These are phyloP conservation scores for Tipula vernalis DNA, from an alignment of 2,888 invertebrate species.

Conservation along the genomic window DNA sequence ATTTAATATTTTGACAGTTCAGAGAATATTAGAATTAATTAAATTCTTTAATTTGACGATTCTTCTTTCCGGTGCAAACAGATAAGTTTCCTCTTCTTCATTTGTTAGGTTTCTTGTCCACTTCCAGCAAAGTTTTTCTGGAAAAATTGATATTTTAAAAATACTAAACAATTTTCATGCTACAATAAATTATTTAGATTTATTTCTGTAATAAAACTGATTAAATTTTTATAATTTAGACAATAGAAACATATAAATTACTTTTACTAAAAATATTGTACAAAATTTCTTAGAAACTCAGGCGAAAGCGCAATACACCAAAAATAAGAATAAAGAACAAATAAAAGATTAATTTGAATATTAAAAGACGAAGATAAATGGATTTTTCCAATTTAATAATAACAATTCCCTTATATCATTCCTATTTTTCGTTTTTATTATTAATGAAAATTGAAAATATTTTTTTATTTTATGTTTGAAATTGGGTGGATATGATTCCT, in stretches of 20 bases:
- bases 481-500: not conserved
- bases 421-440: not conserved
- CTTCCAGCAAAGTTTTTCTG: too few species aligned
- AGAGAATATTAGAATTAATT: too few species aligned
- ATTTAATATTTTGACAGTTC: too few species aligned
- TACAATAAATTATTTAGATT: too few species aligned
- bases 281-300: not conserved
- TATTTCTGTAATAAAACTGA: not conserved
- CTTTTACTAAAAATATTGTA: not conserved
- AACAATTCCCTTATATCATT: not conserved
- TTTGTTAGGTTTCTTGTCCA: too few species aligned
- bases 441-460: constrained; percentile 4
- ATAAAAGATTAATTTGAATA: not conserved
- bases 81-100: too few species aligned
- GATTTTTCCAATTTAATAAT: not conserved
- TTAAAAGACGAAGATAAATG: not conserved
- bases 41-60: too few species aligned
- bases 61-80: too few species aligned
- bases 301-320: not conserved
- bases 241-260: too few species aligned
- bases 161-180: too few species aligned
- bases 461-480: not conserved
- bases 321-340: not conserved
- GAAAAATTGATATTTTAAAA: too few species aligned
- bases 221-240: not conserved